A percentile compares a stretch with the other conserved stretches of the same genome.
Evolutionary conservation across 1,140 invertebrate species (phyloP).

Genomic region (Polypedilum pembai): DNA sequence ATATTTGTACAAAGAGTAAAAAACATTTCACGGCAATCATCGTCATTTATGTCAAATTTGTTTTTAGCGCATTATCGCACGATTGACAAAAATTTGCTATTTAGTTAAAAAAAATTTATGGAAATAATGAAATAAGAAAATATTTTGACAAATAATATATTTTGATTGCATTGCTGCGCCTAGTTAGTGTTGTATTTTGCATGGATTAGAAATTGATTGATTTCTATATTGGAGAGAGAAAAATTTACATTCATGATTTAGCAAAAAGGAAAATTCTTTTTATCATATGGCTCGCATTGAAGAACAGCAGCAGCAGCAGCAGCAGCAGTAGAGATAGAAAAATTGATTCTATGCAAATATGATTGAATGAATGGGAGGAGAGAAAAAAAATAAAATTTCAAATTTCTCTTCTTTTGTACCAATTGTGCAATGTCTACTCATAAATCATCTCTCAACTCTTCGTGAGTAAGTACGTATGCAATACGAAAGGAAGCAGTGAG

Average conservation of each 20-base stretch:
- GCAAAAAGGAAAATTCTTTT: background rate
- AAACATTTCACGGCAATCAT: too few species aligned
- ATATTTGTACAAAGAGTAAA: too few species aligned
- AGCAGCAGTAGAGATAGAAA: background rate
- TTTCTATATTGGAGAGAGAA: background rate
- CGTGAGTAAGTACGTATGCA: background rate
- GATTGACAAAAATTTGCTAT: too few species aligned
- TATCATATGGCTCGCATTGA: background rate
- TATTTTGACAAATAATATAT: too few species aligned
- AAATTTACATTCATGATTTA: constrained; percentile 14
- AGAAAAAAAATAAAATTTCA: background rate
- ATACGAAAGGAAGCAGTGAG: background rate
- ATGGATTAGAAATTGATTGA: too few species aligned
- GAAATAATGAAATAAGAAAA: too few species aligned
- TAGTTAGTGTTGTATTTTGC: too few species aligned
- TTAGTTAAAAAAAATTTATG: too few species aligned
- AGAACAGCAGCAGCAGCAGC: background rate
- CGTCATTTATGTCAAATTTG: too few species aligned
- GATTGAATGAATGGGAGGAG: background rate
- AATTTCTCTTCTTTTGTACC: background rate
- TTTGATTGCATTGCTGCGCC: too few species aligned
- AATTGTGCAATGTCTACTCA: background rate
- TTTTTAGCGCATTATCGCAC: too few species aligned
- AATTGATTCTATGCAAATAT: background rate
- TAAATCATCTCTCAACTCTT: background rate